A percentile compares a stretch with the other conserved stretches of the same genome.
These are phyloP conservation scores for Drosophila limbata DNA, from an alignment of 2,888 invertebrate genomes.

Conservation along the genomic window DNA sequence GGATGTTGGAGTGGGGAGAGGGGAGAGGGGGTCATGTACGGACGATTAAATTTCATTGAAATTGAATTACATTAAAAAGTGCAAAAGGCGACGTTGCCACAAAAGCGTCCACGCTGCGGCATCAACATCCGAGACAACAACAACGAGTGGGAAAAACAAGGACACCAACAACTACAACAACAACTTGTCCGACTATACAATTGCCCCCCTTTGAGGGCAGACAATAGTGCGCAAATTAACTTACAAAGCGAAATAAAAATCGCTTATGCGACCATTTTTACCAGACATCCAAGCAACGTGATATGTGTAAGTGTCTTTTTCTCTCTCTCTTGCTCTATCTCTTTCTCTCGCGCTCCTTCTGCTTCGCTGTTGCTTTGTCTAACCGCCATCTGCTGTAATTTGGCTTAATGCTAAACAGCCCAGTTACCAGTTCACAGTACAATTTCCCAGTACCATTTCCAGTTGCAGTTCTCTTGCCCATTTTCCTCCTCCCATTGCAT, in stretches of 20 bases:
- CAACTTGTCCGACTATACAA: constrained; percentile 21
- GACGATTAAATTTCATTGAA: constrained; percentile 81
- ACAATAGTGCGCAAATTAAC: constrained; percentile 82
- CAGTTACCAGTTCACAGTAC: constrained; percentile 27
- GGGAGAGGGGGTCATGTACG: constrained; percentile 54
- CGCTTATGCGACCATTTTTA: constrained; percentile 69
- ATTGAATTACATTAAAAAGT: constrained; percentile 80
- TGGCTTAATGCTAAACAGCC: constrained; percentile 56
- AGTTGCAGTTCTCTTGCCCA: not conserved
- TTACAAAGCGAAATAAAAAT: constrained; percentile 77
- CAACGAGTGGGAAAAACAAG: constrained; percentile 26
- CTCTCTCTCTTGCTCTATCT: not conserved
- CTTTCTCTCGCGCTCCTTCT: not conserved
- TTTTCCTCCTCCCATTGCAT: constrained; percentile 29
- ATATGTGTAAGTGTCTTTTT: constrained; percentile 28
- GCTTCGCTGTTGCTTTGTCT: constrained; percentile 41
- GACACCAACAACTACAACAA: constrained; percentile 23
- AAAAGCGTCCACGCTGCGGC: constrained; percentile 39
- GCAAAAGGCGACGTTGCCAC: constrained; percentile 73
- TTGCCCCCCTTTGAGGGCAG: constrained; percentile 25
- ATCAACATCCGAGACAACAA: constrained; percentile 26
- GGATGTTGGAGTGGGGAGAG: not conserved
- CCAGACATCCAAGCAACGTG: constrained; percentile 37
- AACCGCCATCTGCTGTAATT: constrained; percentile 70
- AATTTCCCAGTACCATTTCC: constrained; percentile 8